phyloP scores from a whole-genome alignment of 2,888 invertebrate genomes.

The Drosophila infuscata region DNA sequence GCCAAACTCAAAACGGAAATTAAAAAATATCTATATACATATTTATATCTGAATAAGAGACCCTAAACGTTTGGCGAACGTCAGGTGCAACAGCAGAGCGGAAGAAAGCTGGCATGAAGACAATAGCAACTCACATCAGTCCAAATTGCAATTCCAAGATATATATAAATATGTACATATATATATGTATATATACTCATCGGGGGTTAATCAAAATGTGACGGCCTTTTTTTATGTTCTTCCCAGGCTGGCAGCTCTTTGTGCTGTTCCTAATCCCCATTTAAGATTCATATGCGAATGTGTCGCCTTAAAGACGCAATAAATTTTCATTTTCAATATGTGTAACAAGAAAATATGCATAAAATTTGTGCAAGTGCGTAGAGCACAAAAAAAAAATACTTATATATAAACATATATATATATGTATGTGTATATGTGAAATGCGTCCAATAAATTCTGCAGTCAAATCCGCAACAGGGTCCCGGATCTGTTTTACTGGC shows the following conservation, averaged over 20 bases:
- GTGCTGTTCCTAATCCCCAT: constrained; percentile 63
- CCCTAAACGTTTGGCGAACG: constrained; percentile 7
- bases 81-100: constrained; percentile 48
- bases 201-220: constrained; percentile 58
- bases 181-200: constrained; percentile 5
- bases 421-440: constrained; percentile 5
- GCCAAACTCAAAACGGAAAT: constrained; percentile 46
- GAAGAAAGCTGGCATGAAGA: background rate
- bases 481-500: constrained; percentile 17
- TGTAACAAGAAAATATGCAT: constrained; percentile 61
- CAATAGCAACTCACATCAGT: background rate
- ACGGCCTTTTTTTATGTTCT: constrained; percentile 61
- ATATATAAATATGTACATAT: too few species aligned
- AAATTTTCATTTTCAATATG: constrained; percentile 76
- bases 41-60: background rate
- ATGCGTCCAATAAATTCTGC: constrained; percentile 72
- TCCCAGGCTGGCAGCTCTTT: constrained; percentile 2
- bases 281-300: constrained; percentile 72
- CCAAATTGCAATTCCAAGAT: constrained; percentile 27
- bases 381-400: background rate
- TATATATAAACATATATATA: too few species aligned
- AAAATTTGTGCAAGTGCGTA: constrained; percentile 52
- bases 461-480: constrained; percentile 54
- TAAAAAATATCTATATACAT: constrained; percentile 14
- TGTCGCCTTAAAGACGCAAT: constrained; percentile 76